Evolutionary conservation across 2,888 invertebrate genomes (phyloP).

Genomic region (Apodemia duryi): DNA sequence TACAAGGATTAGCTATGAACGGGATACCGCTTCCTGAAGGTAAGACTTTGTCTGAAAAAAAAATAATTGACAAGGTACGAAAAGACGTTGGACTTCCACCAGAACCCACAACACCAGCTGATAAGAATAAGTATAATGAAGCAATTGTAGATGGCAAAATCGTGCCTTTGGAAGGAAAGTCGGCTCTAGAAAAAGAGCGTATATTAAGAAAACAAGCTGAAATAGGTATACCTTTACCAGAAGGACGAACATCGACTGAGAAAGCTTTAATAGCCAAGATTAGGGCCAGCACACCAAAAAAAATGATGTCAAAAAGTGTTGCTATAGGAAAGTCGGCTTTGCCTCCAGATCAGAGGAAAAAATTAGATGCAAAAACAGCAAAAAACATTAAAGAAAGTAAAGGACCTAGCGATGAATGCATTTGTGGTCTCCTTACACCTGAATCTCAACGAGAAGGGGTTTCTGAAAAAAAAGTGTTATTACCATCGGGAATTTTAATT

Average conservation of each 20-base stretch:
- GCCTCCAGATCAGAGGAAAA: slow-evolving; percentile 17
- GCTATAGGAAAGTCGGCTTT: slow-evolving; percentile 21
- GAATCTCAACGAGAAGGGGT: no score
- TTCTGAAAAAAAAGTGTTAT: no score
- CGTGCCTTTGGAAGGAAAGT: slow-evolving; percentile 39
- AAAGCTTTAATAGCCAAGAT: slow-evolving; percentile 19
- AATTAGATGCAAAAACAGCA: slow-evolving; percentile 18
- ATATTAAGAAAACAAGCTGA: slow-evolving; percentile 19
- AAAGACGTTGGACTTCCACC: slow-evolving; percentile 38
- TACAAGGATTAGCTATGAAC: slow-evolving; percentile 24
- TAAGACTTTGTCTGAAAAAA: slow-evolving; percentile 36
- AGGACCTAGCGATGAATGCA: no score
- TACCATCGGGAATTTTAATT: no score
- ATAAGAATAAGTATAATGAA: slow-evolving; percentile 30
- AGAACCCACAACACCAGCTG: slow-evolving; percentile 30
- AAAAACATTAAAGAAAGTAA: slow-evolving; percentile 25
- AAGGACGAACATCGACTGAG: slow-evolving; percentile 24
- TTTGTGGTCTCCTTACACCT: no score
- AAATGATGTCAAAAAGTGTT: slow-evolving; percentile 17
- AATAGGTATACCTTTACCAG: slow-evolving; percentile 23
- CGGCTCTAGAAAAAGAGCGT: slow-evolving; percentile 31
- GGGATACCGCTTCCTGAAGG: slow-evolving; percentile 32
- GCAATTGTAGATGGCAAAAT: slow-evolving; percentile 34
- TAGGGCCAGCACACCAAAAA: slow-evolving; percentile 17
- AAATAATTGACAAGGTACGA: slow-evolving; percentile 35